Base-by-base conservation (phyloP, 2,888 invertebrate genomes). In the Temnothorax ravouxi region DNA sequence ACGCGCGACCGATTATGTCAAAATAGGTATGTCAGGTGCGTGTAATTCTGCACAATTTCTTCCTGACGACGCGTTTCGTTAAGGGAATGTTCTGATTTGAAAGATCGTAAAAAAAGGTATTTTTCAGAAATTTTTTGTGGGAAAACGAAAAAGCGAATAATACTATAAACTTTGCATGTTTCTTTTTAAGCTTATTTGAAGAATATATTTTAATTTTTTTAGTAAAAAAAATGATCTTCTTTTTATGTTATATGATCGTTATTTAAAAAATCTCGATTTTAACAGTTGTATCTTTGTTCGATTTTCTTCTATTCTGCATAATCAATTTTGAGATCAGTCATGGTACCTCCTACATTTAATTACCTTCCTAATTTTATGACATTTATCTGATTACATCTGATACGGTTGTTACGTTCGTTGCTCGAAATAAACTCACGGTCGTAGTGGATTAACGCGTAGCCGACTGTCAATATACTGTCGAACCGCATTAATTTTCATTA, bases 401-500 rank as follows among this genome's bases (percentile, higher is more conserved):
- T 47, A 15, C 13, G 29, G 44, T 25, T n/a, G 52, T 56, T 18
- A 8, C 18, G 13, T 54, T 34, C 13, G 38, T 25, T 25, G 44
- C n/a, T 9, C 15, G 44, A 44, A 56, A 56, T 41, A 29, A 29
- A 34, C 56, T n/a, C 6, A 38, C 2, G 29, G 64, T 54, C 18
- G 9, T 29, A n/a, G 29, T 29, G 34, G 34, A 67, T 77, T 77
- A 69, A 67, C 15, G 67, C 29, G 44, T 9, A n/a, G 5, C 15
- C 44, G 77, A 52, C 3, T 34, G 21, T 77, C 44, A 29, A 77
- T 56, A 25, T n/a, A 52, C 15, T 34, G 56, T 77, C 67, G 44
- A n/a, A 29, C 56, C 15, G 54, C 29, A 54, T 67, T 44, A 77
- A 77, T 67, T 67, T 77, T 56, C 67, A 77, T 77, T 77, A 77